Evolutionary conservation across 2,888 invertebrate genomes (phyloP).

Genomic region (Lepidochrysops patricia): DNA sequence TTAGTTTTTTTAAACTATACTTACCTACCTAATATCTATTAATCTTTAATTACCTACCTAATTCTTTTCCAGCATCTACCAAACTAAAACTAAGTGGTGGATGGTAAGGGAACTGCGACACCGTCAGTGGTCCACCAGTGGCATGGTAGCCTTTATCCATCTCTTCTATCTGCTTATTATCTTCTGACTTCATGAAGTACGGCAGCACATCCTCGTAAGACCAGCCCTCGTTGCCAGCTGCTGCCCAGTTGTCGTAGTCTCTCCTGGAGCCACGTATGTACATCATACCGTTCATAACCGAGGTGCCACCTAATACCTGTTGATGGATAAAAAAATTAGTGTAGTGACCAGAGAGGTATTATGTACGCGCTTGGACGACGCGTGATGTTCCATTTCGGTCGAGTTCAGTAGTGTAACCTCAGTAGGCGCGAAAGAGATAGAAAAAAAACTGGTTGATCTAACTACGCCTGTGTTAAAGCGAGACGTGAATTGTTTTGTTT

Average conservation of each 20-base stretch:
- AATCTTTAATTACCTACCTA: constrained; percentile 75
- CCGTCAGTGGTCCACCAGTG: constrained; percentile 84
- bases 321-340: too few relatives aligned
- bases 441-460: too few relatives aligned
- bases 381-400: too few relatives aligned
- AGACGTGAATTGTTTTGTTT: too few relatives aligned
- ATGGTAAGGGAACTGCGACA: constrained; percentile 89
- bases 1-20: too few relatives aligned
- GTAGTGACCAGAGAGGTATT: too few relatives aligned
- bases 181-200: constrained; percentile 90
- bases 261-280: constrained; percentile 91
- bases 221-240: constrained; percentile 91
- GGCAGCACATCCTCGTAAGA: constrained; percentile 91
- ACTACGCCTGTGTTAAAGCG: too few relatives aligned
- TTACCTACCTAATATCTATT: too few relatives aligned
- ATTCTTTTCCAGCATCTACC: constrained; percentile 84
- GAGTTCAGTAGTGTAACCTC: too few relatives aligned
- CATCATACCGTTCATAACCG: constrained; percentile 97
- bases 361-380: too few relatives aligned
- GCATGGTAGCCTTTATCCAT: constrained; percentile 87
- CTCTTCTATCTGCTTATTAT: constrained; percentile 80
- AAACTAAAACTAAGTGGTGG: constrained; percentile 87
- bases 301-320: constrained; percentile 91
- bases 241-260: constrained; percentile 93
- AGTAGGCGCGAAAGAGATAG: too few relatives aligned